Evolutionary conservation across 2,797 vertebrate genomes (phyloP).

Genomic region (Sebastes variabilis): DNA sequence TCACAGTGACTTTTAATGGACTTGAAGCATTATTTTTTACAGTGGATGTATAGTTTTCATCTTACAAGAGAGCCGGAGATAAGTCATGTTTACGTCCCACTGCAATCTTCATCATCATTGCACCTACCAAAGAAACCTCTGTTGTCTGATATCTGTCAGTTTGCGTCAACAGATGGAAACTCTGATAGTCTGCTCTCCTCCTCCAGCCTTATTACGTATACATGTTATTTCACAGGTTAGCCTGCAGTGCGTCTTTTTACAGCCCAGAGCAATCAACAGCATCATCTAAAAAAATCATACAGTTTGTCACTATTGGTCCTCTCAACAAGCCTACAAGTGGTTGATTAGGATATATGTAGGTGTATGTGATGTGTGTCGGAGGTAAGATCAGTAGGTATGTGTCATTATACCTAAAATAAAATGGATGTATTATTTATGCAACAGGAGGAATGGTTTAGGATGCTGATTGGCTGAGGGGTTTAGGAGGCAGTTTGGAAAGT

Average conservation of each 20-base stretch:
- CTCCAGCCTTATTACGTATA: constrained; percentile 56
- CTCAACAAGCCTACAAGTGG: not conserved
- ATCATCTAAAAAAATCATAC: not conserved
- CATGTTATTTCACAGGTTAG: constrained; percentile 37
- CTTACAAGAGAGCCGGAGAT: constrained; percentile 39
- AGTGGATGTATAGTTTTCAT: constrained; percentile 40
- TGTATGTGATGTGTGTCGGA: not conserved
- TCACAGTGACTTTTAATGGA: constrained; percentile 47
- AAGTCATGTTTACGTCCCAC: constrained; percentile 60
- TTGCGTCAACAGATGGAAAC: constrained; percentile 47
- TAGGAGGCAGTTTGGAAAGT: not conserved
- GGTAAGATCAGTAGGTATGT: not conserved
- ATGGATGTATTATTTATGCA: constrained; percentile 10
- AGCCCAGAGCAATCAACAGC: constrained; percentile 14
- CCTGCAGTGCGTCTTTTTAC: constrained; percentile 28
- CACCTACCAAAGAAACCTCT: constrained; percentile 78
- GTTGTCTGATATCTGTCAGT: constrained; percentile 53
- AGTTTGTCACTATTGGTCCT: not conserved
- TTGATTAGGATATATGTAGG: not conserved
- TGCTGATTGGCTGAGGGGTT: not conserved
- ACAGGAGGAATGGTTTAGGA: not conserved
- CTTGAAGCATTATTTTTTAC: constrained; percentile 45
- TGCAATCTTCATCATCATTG: constrained; percentile 35
- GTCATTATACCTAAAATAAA: not conserved
- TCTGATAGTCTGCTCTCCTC: constrained; percentile 39